Evolutionary conservation across 2,113 vertebrate genomes (phyloP), one percentile per base, ranked within the genome.

Genomic region (Sceloporus tristichus): DNA sequence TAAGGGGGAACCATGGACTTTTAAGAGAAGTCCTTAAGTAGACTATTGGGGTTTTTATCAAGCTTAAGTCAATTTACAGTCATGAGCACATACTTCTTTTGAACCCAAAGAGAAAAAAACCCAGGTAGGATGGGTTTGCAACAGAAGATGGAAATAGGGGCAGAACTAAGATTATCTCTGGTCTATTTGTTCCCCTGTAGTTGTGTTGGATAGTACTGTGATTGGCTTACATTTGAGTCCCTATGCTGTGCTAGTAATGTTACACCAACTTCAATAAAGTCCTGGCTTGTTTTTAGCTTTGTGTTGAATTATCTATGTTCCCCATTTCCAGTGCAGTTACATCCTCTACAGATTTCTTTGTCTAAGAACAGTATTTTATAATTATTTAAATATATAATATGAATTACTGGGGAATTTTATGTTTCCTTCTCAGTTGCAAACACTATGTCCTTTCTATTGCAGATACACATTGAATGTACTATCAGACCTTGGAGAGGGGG

Each of bases 401-500:
- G 42, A 85, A 85, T 42, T 34, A 66, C 27, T 42, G n/a, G 29
- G 9, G 1, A 83, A 76, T 75, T 27, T 75, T 29, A 4, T 40
- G 3, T 4, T 76, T 75, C 13, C 73, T 85, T 48, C 40, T 21
- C 42, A 66, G 73, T 73, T 65, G 90, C 54, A 71, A 88, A 42
- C 16, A 89, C 21, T 84, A 62, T 25, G 1, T 38, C 93, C 66
- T 88, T 81, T 94, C 79, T 93, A 9, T 88, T 94, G 79, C 92
- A 99, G 99, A 95, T 99, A 99, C 92, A 98, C 98, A 78, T 66
- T 99, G 94, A 97, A 97, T 78, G 98, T 99, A 73, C 92, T 99
- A 18, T 99, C 98, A 4, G 97, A 98, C 92, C 96, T 99, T 91
- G 99, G 99, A 88, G 98, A 98, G 1, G 98, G 98, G 4, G 98